phyloP scores from a whole-genome alignment of 2,888 invertebrate genomes.

The Hypena proboscidalis region DNA sequence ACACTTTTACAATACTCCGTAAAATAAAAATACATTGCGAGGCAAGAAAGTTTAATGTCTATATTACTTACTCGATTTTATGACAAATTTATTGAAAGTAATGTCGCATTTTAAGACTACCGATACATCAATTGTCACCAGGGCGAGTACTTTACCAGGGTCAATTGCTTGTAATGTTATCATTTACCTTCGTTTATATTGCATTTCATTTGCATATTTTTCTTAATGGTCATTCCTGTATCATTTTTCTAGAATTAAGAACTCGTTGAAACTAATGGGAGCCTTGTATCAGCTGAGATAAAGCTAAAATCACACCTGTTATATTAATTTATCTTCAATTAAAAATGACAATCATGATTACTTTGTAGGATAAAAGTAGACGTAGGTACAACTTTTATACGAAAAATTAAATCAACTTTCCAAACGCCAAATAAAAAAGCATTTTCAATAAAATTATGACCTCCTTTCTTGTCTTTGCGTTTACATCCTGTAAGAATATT shows the following conservation, averaged over 20 bases:
- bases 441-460: constrained; percentile 19
- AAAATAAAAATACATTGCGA: constrained; percentile 2
- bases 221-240: constrained; percentile 25
- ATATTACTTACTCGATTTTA: constrained; percentile 26
- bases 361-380: too few relatives aligned
- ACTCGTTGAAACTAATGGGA: constrained; percentile 15
- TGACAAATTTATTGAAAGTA: constrained; percentile 23
- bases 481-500: constrained; percentile 37
- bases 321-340: constrained; percentile 12
- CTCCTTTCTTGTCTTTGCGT: constrained; percentile 15
- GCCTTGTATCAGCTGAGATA: constrained; percentile 17
- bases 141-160: constrained; percentile 18
- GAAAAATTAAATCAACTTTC: constrained; percentile 27
- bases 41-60: constrained; percentile 13
- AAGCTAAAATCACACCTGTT: too few relatives aligned
- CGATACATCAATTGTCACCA: constrained; percentile 19
- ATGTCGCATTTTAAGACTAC: constrained; percentile 19
- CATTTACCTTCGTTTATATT: constrained; percentile 32
- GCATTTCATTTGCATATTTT: constrained; percentile 21
- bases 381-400: constrained; percentile 14
- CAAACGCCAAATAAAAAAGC: constrained; percentile 8
- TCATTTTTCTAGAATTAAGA: constrained; percentile 20
- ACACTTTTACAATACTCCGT: constrained; percentile 1
- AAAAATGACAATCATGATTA: constrained; percentile 17
- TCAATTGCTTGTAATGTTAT: constrained; percentile 36